Base-by-base conservation (phyloP, 2,888 invertebrate genomes). In the Drosophila ustulata region DNA sequence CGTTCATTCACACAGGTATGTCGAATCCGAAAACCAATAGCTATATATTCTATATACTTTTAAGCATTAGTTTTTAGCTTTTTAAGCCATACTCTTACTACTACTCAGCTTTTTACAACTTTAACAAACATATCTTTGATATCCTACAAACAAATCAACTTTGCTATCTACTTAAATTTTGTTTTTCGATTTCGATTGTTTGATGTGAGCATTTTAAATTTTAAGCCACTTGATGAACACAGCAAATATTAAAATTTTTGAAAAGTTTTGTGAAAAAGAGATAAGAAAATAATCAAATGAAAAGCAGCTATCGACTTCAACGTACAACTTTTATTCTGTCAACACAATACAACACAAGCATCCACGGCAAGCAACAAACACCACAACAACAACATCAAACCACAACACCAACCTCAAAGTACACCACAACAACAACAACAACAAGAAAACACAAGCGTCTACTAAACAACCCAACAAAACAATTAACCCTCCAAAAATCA, bases 1-100 rank as follows among this genome's bases (percentile, higher is more conserved):
- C 75, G 66, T 59, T 77, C 41, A 57, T 49, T 30, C 32, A 74
- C 47, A 74, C 55, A 63, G 63, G 45, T 64, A 45, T 61, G 61
- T 61, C 43, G 53, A 39, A 52, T 43, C 32, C 32, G 26, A 32
- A 43, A 51, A 43, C 11, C 37, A 39, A 39, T 75, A 78, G 57
- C 55, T 61, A 50, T 75, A 70, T 51, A 74, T 67, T 67, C 50
- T 62, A 47, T 69, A 52, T 74, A 85, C 58, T 70, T 61, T 66
- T 83, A 87, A 83, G 78, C 75, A 25, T 39, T 75, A 82, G 85
- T 64, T 62, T 62, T 75, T 30, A 86, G 75, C 74, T 63, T 62
- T 69, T 49, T 76, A 82, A 74, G 67, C 63, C 23, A 18, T 37
- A 82, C 59, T 65, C 56, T 64, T 50, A 58, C 49, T 66, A 71